Percentiles rank a stretch among this genome's conserved stretches.
These are phyloP conservation scores for Phocoena sinus DNA, from an alignment of 2,113 vertebrate species.

Conservation along the genomic window DNA sequence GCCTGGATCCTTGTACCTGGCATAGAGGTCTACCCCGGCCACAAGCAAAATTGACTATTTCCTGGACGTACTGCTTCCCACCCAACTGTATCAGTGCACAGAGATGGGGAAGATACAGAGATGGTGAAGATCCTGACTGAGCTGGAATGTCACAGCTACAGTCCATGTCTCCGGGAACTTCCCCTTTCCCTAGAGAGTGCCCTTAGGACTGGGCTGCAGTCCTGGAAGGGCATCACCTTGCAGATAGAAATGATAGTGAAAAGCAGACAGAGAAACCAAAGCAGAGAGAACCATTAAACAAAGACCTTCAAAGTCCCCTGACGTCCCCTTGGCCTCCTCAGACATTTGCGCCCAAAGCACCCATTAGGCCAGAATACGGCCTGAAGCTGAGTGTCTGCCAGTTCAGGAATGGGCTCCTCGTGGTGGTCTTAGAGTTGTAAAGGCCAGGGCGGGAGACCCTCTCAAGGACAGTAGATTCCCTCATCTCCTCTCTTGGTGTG, in stretches of 20 bases:
- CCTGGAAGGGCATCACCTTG: conserved; percentile 54
- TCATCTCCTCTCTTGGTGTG: background rate
- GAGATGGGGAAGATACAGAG: background rate
- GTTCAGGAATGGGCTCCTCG: background rate
- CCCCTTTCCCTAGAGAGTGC: background rate
- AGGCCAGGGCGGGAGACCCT: background rate
- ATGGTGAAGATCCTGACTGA: background rate
- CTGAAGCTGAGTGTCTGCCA: background rate
- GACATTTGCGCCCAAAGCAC: background rate
- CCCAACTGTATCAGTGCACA: background rate
- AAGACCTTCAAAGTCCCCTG: background rate
- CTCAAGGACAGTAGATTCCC: background rate
- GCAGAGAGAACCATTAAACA: background rate
- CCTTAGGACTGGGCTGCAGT: background rate
- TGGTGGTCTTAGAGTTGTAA: background rate
- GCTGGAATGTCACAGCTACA: background rate
- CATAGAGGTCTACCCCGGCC: background rate
- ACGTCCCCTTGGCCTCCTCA: background rate
- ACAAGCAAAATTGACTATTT: background rate
- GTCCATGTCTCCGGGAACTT: background rate
- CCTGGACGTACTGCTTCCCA: background rate
- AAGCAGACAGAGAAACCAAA: conserved; percentile 15
- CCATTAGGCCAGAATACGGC: background rate
- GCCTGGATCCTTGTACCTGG: background rate
- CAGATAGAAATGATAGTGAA: conserved; percentile 34